Percentiles rank a stretch among this genome's conserved stretches.
Conservation (phyloP, 2,797 vertebrate species). For the Poecilia gillii region DNA sequence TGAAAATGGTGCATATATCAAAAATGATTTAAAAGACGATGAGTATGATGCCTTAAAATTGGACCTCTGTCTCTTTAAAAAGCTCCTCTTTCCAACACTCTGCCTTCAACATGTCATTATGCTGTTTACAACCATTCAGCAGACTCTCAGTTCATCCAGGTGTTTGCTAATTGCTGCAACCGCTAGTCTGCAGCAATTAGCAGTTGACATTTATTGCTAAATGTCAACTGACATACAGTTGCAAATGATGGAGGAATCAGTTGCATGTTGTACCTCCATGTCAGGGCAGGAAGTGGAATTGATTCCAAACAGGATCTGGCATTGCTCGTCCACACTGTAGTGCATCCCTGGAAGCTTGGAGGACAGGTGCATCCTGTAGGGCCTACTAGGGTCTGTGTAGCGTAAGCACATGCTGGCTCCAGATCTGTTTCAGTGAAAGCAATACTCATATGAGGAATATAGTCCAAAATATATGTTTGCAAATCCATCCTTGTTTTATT, state of each 20-base stretch:
- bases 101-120: too few relatives aligned
- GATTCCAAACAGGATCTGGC: slow-evolving; percentile 96
- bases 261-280: slow-evolving; percentile 88
- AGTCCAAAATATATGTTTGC: not conserved
- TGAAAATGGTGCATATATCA: not conserved
- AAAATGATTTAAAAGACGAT: not conserved
- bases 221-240: not conserved
- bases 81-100: too few relatives aligned
- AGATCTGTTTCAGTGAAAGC: slow-evolving; percentile 79
- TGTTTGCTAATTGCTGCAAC: too few relatives aligned
- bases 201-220: not conserved
- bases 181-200: too few relatives aligned
- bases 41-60: not conserved
- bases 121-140: too few relatives aligned
- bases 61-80: too few relatives aligned
- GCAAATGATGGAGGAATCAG: not conserved
- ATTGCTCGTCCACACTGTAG: slow-evolving; percentile 95
- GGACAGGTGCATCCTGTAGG: slow-evolving; percentile 84
- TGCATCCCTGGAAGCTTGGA: slow-evolving; percentile 98
- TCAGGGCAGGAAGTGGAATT: slow-evolving; percentile 96
- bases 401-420: slow-evolving; percentile 91
- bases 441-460: not conserved
- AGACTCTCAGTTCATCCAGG: too few relatives aligned
- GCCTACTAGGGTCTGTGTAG: slow-evolving; percentile 89
- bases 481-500: not conserved